Evolutionary conservation across 1,140 invertebrate species (phyloP), one percentile per base, ranked within the genome.

Genomic region (Galleria mellonella): DNA sequence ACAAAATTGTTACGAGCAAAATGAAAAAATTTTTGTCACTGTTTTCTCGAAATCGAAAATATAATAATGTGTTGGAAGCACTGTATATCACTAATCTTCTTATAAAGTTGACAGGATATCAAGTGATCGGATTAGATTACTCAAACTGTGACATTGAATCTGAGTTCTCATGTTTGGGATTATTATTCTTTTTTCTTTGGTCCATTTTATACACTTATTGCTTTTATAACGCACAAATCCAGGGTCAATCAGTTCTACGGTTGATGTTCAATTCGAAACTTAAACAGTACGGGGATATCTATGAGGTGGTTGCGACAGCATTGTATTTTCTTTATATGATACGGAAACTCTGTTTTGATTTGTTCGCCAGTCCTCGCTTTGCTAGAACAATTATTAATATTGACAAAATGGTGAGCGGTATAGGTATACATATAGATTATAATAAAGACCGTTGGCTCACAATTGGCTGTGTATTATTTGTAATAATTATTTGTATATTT

Each of bases 231-330:
- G 55, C 43, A 38, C 55, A 43, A 31, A 10, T 12, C 4, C 43
- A 65, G 33, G 66, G 71, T 12, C 63, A 76, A 37, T 70, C 68
- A 0, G 62, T 82, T 11, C 12, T 78, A 9, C 53, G 71, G 10
- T 42, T 44, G 5, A 36, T 78, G 7, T 76, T 67, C 11, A 47
- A 67, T n/a, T 78, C 74, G 0, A 71, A 63, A 53, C 45, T 77
- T 11, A 51, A 71, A 43, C 59, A 59, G 6, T 82, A 82, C 32
- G 74, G 74, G 0, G 77, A 82, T 40, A 49, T 58, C n/a, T 56
- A 58, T 14, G 74, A 82, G 53, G 57, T 57, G 14, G 13, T 69
- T 9, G 37, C 47, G 5, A 64, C 62, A 10, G 42, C 55, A 7
- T 1, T 53, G 0, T 77, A 55, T 14, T 53, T 66, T 4, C 4